Conservation (phyloP, 1,140 invertebrate genomes). For the Aphidius gifuensis region DNA sequence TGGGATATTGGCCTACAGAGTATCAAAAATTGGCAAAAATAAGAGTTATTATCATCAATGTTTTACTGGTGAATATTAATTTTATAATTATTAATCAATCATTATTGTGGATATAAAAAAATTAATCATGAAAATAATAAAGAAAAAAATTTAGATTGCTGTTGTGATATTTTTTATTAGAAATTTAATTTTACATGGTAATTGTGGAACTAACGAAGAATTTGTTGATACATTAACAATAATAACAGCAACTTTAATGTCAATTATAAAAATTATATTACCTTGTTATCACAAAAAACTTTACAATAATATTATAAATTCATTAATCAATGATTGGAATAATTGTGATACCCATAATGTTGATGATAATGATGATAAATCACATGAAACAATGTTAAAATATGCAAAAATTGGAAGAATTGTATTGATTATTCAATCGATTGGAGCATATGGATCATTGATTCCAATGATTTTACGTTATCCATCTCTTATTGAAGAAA, state of each 20-base stretch:
- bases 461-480: background rate
- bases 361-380: background rate
- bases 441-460: constrained; percentile 6
- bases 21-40: background rate
- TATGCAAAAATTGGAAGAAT: constrained; percentile 12
- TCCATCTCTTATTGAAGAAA: constrained; percentile 6
- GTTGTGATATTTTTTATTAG: background rate
- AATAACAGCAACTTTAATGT: background rate
- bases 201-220: background rate
- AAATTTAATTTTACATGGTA: background rate
- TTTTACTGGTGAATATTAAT: no score
- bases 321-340: constrained; percentile 4
- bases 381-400: constrained; percentile 1
- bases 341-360: background rate
- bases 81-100: no score
- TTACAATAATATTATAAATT: background rate
- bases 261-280: constrained; percentile 1
- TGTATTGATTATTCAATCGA: constrained; percentile 1
- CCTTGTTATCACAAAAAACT: background rate
- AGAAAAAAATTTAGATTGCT: background rate
- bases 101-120: no score
- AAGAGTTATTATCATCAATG: no score
- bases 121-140: no score
- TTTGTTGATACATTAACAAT: constrained; percentile 2
- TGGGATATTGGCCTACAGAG: no score